phyloP scores from a whole-genome alignment of 2,113 vertebrate genomes.

The Phyllopteryx taeniolatus region DNA sequence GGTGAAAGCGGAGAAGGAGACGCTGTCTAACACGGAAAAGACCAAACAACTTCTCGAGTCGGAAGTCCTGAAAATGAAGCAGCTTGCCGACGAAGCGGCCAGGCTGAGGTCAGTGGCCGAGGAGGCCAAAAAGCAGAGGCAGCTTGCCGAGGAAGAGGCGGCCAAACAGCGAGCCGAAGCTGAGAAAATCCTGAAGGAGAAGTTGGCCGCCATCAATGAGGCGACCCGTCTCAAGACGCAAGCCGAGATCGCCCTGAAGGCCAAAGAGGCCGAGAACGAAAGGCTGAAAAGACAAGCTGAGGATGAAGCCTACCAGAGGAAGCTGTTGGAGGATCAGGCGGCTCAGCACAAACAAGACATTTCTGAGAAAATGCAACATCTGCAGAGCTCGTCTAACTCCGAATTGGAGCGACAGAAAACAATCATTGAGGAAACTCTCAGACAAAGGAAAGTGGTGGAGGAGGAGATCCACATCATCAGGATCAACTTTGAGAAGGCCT shows the following conservation, averaged over 20 bases:
- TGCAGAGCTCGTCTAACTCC: slow-evolving; percentile 82
- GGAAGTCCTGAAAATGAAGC: slow-evolving; percentile 86
- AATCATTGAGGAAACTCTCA: slow-evolving; percentile 86
- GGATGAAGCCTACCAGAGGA: slow-evolving; percentile 91
- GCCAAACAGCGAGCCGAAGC: slow-evolving; percentile 84
- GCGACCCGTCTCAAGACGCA: slow-evolving; percentile 87
- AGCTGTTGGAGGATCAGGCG: slow-evolving; percentile 88
- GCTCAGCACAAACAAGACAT: slow-evolving; percentile 91
- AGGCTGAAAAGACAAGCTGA: slow-evolving; percentile 87
- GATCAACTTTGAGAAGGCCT: slow-evolving; percentile 84
- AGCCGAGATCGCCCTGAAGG: slow-evolving; percentile 88
- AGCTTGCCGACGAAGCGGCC: slow-evolving; percentile 88
- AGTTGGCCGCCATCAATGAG: slow-evolving; percentile 86
- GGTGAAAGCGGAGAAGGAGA: slow-evolving; percentile 82
- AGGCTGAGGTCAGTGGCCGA: slow-evolving; percentile 83
- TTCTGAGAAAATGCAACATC: slow-evolving; percentile 84
- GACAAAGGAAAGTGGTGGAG: slow-evolving; percentile 86
- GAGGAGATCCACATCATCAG: slow-evolving; percentile 90
- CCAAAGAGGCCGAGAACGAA: slow-evolving; percentile 95
- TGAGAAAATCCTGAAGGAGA: slow-evolving; percentile 89
- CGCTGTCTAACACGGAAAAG: slow-evolving; percentile 83
- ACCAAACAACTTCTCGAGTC: slow-evolving; percentile 91
- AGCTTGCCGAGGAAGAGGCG: slow-evolving; percentile 87
- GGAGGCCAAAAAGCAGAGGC: slow-evolving; percentile 89
- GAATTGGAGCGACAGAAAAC: slow-evolving; percentile 86